Evolutionary conservation across 2,113 vertebrate species (phyloP), one percentile per base, ranked within the genome.

Genomic region (Numenius arquata): DNA sequence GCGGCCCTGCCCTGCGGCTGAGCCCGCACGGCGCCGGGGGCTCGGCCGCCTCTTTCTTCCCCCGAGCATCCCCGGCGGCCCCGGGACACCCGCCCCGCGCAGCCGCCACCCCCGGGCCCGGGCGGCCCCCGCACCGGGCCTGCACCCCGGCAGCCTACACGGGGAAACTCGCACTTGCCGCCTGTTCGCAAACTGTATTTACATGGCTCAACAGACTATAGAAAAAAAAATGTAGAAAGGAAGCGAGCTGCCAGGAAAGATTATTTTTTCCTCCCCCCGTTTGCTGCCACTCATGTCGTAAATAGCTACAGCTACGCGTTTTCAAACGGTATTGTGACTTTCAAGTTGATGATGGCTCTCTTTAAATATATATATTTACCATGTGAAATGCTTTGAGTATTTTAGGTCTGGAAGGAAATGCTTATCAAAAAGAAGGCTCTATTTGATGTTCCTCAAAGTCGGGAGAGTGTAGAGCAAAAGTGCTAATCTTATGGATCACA

Each of bases 281-380:
- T 93, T 52, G 78, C 93, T 96, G 95, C 90, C 82, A 55, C 79
- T 86, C 95, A n/a, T 72, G 80, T 85, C 93, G 90, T 77, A 95
- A 96, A 96, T 96, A 97, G 96, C 93, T 90, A 40, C 92, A 63
- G 93, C 79, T 76, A 80, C 67, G n/a, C 89, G 14, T 94, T 94
- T 94, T 76, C 75, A 52, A 94, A 36, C 15, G 15, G 55, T 91
- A 94, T 93, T 94, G 92, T 90, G 92, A 86, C 93, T 96, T 96
- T 71, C 90, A 63, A 96, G 90, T 67, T 67, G 93, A 77, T 88
- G 88, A 91, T 91, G 30, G 89, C 84, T 92, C 82, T 63, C 83
- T 71, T 88, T 72, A 81, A 86, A 80, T 86, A 83, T 14, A 86
- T 72, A 63, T 94, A 86, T 97, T 96, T 95, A 93, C 94, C 72